Evolutionary conservation across 2,797 vertebrate genomes (phyloP), one percentile per base, ranked within the genome.

Genomic region (Crocodylus rhombifer): DNA sequence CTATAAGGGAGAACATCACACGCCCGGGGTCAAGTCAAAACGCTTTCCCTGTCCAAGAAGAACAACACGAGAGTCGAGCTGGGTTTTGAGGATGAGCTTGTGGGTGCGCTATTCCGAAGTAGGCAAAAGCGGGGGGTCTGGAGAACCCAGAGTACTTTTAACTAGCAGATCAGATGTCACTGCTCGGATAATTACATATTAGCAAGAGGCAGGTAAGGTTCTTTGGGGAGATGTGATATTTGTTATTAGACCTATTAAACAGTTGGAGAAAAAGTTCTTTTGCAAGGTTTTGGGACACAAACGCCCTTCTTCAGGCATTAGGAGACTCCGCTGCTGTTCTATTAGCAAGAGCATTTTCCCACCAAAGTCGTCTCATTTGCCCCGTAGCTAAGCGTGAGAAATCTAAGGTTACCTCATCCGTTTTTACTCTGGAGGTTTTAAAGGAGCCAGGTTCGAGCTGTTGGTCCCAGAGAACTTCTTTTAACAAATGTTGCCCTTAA

Each of bases 21-120:
- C 73, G 78, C 77, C 64, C 69, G 77, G 90, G 91, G 86, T 82
- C 82, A 77, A 76, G 90, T 82, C 78, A 88, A 87, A 91, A 67
- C 7, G 69, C 56, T 82, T 93, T 82, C 61, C 82, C 23, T 60
- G 33, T 21, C 60, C 26, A 8, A 62, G 17, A 28, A 16, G 61
- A 80, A 80, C 17, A 77, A 33, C 67, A 23, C 1, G 55, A 86
- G 62, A 51, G 67, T 67, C 42, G 28, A 25, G 89, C 80, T 36
- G 91, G 56, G 75, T 84, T 74, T 89, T 75, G 87, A 17, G 30
- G 17, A 87, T 86, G 51, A 11, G n/a, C 89, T 84, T 25, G 73
- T 14, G 1, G 28, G 83, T 67, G 88, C 62, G 81, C 79, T 77
- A 84, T 61, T 51, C 9, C 42, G 42, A 11, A 51, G 42, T 51